A percentile compares a stretch with the other conserved stretches of the same genome.
phyloP scores from a whole-genome alignment of 2,797 vertebrate genomes.

The Sparidentex hasta region DNA sequence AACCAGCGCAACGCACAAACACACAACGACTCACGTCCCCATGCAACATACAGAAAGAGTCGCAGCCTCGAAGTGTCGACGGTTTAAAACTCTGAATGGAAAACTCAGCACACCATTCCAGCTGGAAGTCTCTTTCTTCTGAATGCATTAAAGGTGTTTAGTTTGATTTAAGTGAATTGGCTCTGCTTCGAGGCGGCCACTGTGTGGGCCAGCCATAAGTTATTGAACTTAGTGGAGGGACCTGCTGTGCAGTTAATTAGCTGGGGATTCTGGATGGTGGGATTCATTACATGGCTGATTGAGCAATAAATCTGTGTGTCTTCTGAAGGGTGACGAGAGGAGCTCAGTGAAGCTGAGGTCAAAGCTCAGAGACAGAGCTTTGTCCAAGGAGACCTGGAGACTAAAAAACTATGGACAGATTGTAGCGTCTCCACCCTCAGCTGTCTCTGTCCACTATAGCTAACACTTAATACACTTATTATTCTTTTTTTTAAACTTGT shows the following conservation, averaged over 20 bases:
- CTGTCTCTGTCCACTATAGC: background rate
- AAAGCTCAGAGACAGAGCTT: background rate
- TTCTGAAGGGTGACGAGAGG: slow-evolving; percentile 51
- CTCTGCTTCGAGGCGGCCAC: slow-evolving; percentile 20
- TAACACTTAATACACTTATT: background rate
- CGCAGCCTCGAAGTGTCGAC: background rate
- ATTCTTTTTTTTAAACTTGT: background rate
- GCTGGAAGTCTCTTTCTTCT: slow-evolving; percentile 9
- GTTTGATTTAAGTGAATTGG: slow-evolving; percentile 30
- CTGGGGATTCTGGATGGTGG: slow-evolving; percentile 50
- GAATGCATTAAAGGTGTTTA: slow-evolving; percentile 16
- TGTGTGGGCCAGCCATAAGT: slow-evolving; percentile 15
- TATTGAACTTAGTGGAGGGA: slow-evolving; percentile 45
- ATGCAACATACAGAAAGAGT: background rate
- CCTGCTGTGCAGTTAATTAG: slow-evolving; percentile 69
- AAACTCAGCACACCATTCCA: background rate
- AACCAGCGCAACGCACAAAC: rapidly evolving
- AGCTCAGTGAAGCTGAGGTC: slow-evolving; percentile 6
- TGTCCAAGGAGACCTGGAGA: slow-evolving; percentile 10
- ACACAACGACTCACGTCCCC: background rate
- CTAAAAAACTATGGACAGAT: background rate
- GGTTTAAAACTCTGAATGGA: slow-evolving; percentile 12
- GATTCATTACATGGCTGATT: slow-evolving; percentile 68
- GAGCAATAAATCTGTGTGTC: slow-evolving; percentile 54
- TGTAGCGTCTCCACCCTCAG: background rate